phyloP scores from a whole-genome alignment of 2,888 invertebrate genomes.

The Rapana venosa region DNA sequence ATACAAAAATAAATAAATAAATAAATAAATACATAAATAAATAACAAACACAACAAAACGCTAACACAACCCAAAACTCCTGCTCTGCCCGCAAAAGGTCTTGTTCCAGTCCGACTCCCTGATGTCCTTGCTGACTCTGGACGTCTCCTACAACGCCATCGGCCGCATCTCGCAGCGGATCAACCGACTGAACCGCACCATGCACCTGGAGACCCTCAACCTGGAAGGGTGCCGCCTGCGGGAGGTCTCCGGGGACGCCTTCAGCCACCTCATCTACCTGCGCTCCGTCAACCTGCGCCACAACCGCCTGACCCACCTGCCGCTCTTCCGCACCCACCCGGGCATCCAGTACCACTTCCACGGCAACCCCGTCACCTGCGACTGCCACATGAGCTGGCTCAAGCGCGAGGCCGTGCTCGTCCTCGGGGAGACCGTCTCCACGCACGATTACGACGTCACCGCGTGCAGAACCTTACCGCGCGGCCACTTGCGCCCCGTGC shows the following conservation, averaged over 20 bases:
- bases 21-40: too few species aligned
- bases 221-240: slow-evolving; percentile 29
- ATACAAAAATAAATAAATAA: too few species aligned
- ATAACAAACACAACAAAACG: too few species aligned
- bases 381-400: slow-evolving; percentile 44
- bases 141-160: slow-evolving; percentile 43
- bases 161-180: slow-evolving; percentile 20
- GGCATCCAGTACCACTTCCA: slow-evolving; percentile 33
- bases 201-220: slow-evolving; percentile 32
- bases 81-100: not conserved
- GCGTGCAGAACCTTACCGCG: slow-evolving; percentile 28
- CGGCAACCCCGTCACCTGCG: slow-evolving; percentile 40
- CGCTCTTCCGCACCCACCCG: slow-evolving; percentile 27
- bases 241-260: slow-evolving; percentile 16
- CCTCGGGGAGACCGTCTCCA: slow-evolving; percentile 16
- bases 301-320: slow-evolving; percentile 27
- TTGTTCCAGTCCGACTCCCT: slow-evolving; percentile 32
- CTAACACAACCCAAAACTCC: not conserved
- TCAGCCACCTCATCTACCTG: slow-evolving; percentile 36
- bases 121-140: slow-evolving; percentile 9
- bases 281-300: slow-evolving; percentile 37
- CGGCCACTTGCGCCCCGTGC: not conserved
- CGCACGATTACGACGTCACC: slow-evolving; percentile 38
- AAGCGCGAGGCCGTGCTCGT: not conserved
- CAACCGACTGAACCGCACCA: slow-evolving; percentile 29